These are phyloP conservation scores for Patella ulyssiponensis DNA, from an alignment of 2,888 invertebrate genomes.

Conservation along the genomic window DNA sequence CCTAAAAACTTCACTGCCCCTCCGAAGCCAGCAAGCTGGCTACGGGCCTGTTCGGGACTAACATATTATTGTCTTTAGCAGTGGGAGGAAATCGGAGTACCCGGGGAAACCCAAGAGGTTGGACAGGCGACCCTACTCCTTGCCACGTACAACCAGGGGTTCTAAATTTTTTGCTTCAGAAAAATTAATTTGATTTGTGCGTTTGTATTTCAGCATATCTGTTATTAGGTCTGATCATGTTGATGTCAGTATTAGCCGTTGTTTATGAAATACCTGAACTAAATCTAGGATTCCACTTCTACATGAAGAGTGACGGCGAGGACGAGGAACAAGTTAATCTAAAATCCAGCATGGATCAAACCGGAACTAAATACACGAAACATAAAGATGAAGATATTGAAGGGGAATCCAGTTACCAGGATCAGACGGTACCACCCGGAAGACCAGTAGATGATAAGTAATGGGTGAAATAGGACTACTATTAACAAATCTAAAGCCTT, in stretches of 20 bases:
- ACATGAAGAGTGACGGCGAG: conserved; percentile 76
- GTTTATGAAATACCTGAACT: conserved; percentile 92
- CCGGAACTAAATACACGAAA: conserved; percentile 58
- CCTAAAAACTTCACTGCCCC: too few relatives aligned
- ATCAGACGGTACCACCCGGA: conserved; percentile 12
- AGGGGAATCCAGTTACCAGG: conserved; percentile 32
- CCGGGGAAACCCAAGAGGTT: too few relatives aligned
- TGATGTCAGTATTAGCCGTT: conserved; percentile 87
- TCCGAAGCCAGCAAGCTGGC: too few relatives aligned
- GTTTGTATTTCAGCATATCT: conserved; percentile 80
- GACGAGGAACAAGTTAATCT: conserved; percentile 70
- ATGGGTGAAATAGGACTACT: background rate
- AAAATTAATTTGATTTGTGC: too few relatives aligned
- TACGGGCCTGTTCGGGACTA: too few relatives aligned
- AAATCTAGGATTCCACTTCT: conserved; percentile 85
- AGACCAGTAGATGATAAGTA: background rate
- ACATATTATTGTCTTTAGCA: too few relatives aligned
- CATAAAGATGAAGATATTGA: conserved; percentile 54
- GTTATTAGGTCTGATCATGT: conserved; percentile 84
- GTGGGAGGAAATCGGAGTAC: too few relatives aligned
- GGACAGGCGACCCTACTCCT: too few relatives aligned
- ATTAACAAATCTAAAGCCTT: too few relatives aligned
- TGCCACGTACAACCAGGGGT: too few relatives aligned
- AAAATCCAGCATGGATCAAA: conserved; percentile 39
- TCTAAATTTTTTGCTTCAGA: too few relatives aligned